Percentiles rank a stretch among this genome's conserved stretches.
Conservation (phyloP, 2,888 invertebrate species). For the Volucella bombylans region DNA sequence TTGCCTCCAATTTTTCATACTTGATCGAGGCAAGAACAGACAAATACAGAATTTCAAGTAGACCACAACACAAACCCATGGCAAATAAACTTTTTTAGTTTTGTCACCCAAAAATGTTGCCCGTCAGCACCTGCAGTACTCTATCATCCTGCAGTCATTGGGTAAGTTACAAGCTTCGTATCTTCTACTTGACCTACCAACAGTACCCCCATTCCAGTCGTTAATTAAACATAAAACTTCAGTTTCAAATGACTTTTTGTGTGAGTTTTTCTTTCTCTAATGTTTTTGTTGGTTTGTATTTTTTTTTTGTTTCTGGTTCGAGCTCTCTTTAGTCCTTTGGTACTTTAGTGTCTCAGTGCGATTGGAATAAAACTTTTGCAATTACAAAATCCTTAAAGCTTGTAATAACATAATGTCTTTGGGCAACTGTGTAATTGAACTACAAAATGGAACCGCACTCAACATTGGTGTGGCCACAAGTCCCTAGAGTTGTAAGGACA, state of each 20-base stretch:
- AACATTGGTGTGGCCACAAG: conserved; percentile 68
- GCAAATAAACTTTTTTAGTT: background rate
- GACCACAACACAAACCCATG: background rate
- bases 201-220: conserved; percentile 39
- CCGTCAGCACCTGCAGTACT: background rate
- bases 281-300: no score
- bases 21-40: no score
- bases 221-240: conserved; percentile 71
- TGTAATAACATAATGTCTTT: conserved; percentile 73
- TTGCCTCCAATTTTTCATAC: no score
- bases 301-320: no score
- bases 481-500: conserved; percentile 46
- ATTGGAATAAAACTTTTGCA: conserved; percentile 69
- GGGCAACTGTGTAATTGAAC: conserved; percentile 72
- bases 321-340: no score
- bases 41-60: no score
- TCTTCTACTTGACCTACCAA: background rate
- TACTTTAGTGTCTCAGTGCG: conserved; percentile 8
- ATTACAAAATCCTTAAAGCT: conserved; percentile 73
- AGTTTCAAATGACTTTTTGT: conserved; percentile 62
- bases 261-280: conserved; percentile 8
- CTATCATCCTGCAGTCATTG: background rate
- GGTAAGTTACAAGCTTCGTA: conserved; percentile 7
- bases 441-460: conserved; percentile 69
- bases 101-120: background rate